Evolutionary conservation across 1,140 invertebrate genomes (phyloP).

Genomic region (Oryctes rhinoceros): DNA sequence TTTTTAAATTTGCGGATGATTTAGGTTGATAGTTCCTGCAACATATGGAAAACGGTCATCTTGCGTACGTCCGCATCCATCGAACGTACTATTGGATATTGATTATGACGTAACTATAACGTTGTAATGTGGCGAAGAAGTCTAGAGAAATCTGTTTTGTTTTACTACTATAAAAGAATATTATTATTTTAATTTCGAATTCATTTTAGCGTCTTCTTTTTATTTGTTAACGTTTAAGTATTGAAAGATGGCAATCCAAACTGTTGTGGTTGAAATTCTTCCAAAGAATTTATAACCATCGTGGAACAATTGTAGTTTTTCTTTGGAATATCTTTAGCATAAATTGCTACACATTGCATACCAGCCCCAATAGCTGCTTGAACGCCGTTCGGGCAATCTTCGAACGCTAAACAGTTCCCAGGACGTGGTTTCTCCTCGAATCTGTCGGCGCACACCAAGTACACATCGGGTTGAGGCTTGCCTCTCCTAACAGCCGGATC

Average conservation of each 20-base stretch:
- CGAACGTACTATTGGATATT: no score
- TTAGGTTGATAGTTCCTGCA: no score
- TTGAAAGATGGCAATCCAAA: constrained; percentile 83
- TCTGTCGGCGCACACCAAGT: constrained; percentile 73
- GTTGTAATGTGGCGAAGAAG: no score
- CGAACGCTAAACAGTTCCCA: constrained; percentile 85
- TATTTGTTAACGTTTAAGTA: no score
- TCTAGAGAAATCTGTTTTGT: no score
- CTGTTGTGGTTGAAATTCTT: constrained; percentile 83
- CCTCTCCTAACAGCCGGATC: constrained; percentile 78
- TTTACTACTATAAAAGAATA: no score
- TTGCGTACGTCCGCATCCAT: no score
- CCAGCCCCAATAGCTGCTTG: constrained; percentile 79
- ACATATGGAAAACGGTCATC: no score
- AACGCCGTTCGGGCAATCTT: constrained; percentile 92
- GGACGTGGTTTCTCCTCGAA: constrained; percentile 70
- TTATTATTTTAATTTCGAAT: no score
- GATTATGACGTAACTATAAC: no score
- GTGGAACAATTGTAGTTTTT: constrained; percentile 71
- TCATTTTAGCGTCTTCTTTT: not conserved
- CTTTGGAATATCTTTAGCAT: constrained; percentile 73
- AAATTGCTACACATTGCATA: constrained; percentile 91
- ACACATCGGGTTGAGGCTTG: constrained; percentile 83
- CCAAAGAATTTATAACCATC: constrained; percentile 75
- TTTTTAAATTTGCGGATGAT: no score